Conservation (phyloP, 2,797 vertebrate species). For the Neomorphus geoffroyi region DNA sequence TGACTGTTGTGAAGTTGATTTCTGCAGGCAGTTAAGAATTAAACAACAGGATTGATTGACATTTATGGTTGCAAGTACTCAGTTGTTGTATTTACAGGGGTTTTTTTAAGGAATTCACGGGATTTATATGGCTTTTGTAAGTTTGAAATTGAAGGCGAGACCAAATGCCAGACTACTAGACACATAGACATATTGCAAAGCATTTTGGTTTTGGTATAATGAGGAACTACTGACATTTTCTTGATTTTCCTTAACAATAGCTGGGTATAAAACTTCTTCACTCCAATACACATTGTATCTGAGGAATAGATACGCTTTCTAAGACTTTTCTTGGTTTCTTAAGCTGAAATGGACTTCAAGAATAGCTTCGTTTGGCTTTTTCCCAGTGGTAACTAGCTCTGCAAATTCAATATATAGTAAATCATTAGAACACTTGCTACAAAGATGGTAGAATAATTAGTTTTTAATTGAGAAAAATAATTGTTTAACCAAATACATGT, state of each 20-base stretch:
- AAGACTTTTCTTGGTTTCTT: neutral
- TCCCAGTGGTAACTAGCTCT: neutral
- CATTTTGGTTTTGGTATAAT: neutral
- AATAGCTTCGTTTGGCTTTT: neutral
- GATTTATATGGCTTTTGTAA: neutral
- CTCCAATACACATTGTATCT: neutral
- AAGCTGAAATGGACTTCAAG: neutral
- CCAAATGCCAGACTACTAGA: neutral
- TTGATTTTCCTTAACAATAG: neutral
- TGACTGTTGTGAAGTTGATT: neutral
- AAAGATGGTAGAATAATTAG: neutral
- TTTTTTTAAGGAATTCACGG: neutral
- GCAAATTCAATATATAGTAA: neutral
- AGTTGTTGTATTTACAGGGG: neutral
- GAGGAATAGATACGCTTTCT: neutral
- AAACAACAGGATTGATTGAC: neutral
- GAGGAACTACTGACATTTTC: neutral
- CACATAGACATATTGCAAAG: rapidly evolving
- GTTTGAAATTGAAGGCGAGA: neutral
- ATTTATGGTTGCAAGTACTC: neutral
- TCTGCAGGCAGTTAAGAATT: neutral
- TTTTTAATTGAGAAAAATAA: neutral
- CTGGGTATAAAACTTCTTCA: neutral
- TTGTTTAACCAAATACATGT: neutral
- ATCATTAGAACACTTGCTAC: neutral